Conservation (phyloP, 2,113 vertebrate genomes). For the Procavia capensis region DNA sequence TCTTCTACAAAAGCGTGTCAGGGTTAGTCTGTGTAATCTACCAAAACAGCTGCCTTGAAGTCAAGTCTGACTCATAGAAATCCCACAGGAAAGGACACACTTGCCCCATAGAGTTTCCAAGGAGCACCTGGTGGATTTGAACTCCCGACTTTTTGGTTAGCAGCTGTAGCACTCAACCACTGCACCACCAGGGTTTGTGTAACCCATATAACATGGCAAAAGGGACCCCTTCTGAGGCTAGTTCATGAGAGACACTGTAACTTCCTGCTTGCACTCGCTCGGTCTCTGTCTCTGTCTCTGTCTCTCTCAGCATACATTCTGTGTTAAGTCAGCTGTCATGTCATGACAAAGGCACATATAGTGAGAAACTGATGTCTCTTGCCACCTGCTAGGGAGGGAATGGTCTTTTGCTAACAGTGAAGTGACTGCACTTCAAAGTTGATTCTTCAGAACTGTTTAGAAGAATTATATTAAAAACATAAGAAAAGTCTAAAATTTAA, state of each 20-base stretch:
- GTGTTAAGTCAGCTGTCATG: not conserved
- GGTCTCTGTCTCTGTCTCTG: not conserved
- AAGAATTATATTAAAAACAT: not conserved
- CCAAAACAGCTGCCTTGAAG: too few relatives aligned
- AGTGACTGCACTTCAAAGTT: not conserved
- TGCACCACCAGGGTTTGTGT: too few relatives aligned
- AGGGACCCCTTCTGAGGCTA: not conserved
- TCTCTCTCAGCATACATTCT: not conserved
- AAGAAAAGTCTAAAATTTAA: not conserved
- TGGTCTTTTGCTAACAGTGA: too few relatives aligned
- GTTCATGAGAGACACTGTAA: not conserved
- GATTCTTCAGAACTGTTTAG: not conserved
- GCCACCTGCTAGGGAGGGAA: not conserved
- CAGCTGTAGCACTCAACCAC: too few relatives aligned
- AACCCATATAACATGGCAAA: too few relatives aligned
- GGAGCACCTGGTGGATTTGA: too few relatives aligned
- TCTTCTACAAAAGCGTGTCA: not conserved
- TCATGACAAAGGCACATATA: not conserved
- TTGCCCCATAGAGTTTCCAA: too few relatives aligned
- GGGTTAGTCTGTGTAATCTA: too few relatives aligned
- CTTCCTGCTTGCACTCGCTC: not conserved
- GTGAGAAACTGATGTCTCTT: not conserved
- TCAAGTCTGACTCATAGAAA: too few relatives aligned
- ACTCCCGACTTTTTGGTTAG: too few relatives aligned
- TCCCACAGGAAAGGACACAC: too few relatives aligned